A percentile compares a stretch with the other conserved stretches of the same genome.
Conservation (phyloP, 2,888 invertebrate genomes). For the Stenolophus ochropezus region DNA sequence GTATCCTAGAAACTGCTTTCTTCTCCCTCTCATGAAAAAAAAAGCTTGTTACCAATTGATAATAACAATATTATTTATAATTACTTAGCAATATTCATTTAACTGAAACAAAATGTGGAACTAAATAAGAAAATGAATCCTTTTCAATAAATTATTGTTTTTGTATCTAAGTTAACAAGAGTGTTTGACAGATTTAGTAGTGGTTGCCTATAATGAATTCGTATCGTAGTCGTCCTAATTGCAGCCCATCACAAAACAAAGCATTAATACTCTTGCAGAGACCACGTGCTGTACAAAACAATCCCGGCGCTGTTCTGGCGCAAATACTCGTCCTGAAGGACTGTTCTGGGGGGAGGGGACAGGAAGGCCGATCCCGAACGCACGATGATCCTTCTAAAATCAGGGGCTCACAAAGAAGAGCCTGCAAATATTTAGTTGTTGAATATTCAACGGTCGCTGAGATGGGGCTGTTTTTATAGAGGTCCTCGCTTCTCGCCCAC, state of each 20-base stretch:
- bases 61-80: too few species aligned
- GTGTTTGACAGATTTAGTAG: too few species aligned
- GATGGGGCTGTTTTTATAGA: conserved; percentile 58
- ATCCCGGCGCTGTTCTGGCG: background rate
- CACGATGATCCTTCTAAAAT: conserved; percentile 60
- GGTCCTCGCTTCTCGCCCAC: background rate
- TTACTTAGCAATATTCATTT: too few species aligned
- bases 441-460: conserved; percentile 57
- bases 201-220: background rate
- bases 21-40: too few species aligned
- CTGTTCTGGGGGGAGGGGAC: conserved; percentile 16
- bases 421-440: conserved; percentile 60
- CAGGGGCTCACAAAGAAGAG: conserved; percentile 60
- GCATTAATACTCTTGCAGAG: background rate
- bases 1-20: too few species aligned
- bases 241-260: background rate
- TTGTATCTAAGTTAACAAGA: too few species aligned
- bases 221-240: background rate
- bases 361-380: conserved; percentile 48
- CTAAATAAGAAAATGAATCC: too few species aligned
- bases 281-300: background rate
- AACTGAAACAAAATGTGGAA: too few species aligned
- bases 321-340: conserved; percentile 4
- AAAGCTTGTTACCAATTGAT: too few species aligned
- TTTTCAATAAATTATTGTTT: too few species aligned